Conservation (phyloP, 2,113 vertebrate species). For the Ictalurus punctatus region DNA sequence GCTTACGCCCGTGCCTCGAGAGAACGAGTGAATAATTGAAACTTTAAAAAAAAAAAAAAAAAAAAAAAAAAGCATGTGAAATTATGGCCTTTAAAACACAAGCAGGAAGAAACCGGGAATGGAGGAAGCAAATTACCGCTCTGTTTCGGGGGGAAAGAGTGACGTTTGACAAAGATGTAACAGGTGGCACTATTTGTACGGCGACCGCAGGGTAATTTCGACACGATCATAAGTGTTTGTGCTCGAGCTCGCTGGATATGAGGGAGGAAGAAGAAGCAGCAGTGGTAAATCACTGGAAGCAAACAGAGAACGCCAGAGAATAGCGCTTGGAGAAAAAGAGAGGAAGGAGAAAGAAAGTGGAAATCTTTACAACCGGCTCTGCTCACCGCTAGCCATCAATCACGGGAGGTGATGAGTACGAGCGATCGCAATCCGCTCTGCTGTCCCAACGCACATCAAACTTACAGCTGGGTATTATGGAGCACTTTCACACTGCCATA, state of each 20-base stretch:
- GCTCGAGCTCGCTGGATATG: conserved; percentile 31
- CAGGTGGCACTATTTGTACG: conserved; percentile 49
- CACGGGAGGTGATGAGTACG: conserved; percentile 43
- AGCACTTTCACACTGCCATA: conserved; percentile 34
- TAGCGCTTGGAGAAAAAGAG: neutral
- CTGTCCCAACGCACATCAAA: conserved; percentile 33
- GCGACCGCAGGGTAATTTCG: conserved; percentile 46
- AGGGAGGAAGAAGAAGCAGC: conserved; percentile 20
- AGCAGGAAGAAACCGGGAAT: neutral
- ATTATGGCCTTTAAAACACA: conserved; percentile 34
- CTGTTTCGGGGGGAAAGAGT: conserved; percentile 30
- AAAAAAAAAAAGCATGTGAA: neutral
- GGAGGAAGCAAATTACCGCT: conserved; percentile 20
- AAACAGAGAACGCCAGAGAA: conserved; percentile 45
- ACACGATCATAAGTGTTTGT: conserved; percentile 50
- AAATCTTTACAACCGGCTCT: neutral
- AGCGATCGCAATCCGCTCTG: conserved; percentile 33
- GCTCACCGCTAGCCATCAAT: conserved; percentile 42
- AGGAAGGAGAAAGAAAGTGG: neutral
- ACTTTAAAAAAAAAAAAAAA: neutral
- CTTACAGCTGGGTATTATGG: conserved; percentile 48
- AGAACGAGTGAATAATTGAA: conserved; percentile 30
- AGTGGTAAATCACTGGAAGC: conserved; percentile 46
- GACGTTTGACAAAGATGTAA: conserved; percentile 50
- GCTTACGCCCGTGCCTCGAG: neutral